Percentiles rank a stretch among this genome's conserved stretches.
These are phyloP conservation scores for Gymnopithys bicolor DNA, from an alignment of 2,797 vertebrate species.

Conservation along the genomic window DNA sequence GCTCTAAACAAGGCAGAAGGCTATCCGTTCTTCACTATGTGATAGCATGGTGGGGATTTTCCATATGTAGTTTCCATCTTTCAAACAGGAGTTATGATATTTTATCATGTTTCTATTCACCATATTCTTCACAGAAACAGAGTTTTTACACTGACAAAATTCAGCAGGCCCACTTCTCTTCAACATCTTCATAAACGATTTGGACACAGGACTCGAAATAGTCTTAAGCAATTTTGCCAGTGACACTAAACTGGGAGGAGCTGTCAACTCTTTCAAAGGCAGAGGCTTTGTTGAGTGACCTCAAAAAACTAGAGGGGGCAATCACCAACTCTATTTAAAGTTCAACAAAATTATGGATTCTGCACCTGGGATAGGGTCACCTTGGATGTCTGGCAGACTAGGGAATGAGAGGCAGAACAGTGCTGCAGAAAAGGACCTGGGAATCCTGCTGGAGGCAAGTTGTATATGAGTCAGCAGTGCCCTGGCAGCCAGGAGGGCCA, in stretches of 20 bases:
- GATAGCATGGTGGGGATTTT: not conserved
- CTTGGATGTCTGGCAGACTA: no score
- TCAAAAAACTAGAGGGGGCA: no score
- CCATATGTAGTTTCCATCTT: not conserved
- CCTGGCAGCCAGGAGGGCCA: not conserved
- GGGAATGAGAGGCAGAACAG: no score
- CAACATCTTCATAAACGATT: no score
- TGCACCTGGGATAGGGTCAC: no score
- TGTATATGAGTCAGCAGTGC: not conserved
- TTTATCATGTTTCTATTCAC: not conserved
- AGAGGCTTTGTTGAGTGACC: no score
- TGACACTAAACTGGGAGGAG: no score
- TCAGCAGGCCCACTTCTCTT: not conserved
- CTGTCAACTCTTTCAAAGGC: no score
- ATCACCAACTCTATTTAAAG: no score
- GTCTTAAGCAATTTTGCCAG: no score
- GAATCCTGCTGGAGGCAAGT: fast-evolving
- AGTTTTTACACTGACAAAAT: not conserved
- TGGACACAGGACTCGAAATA: no score
- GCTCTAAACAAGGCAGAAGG: not conserved
- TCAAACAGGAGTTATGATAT: not conserved
- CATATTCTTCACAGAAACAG: not conserved
- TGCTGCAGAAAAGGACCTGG: not conserved
- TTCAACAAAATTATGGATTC: no score
- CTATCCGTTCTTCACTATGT: not conserved